A percentile compares a stretch with the other conserved stretches of the same genome.
Evolutionary conservation across 2,888 invertebrate species (phyloP).

Genomic region (Galeruca laticollis): DNA sequence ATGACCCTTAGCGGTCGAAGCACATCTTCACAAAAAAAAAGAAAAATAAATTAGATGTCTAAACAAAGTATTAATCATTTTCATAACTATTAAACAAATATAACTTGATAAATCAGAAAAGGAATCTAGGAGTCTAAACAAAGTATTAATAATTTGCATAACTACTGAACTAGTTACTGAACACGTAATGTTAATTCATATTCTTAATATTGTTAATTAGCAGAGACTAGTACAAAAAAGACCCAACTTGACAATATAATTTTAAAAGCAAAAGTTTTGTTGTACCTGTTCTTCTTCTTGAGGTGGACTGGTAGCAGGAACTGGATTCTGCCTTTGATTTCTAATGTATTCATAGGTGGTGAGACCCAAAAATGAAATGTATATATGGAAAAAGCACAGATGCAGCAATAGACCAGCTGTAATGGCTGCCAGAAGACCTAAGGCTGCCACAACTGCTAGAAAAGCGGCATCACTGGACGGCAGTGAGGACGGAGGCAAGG

Average conservation of each 20-base stretch:
- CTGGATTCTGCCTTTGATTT: constrained; percentile 66
- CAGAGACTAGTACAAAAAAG: too few species aligned
- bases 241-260: constrained; percentile 2
- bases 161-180: too few species aligned
- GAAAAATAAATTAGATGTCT: too few species aligned
- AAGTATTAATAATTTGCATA: too few species aligned
- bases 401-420: constrained; percentile 84
- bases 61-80: too few species aligned
- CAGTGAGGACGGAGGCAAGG: constrained; percentile 57
- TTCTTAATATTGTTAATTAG: too few species aligned
- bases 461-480: constrained; percentile 72
- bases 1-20: too few species aligned
- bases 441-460: constrained; percentile 72
- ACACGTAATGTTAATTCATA: too few species aligned
- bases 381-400: constrained; percentile 89
- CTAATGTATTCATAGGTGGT: constrained; percentile 92
- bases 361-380: constrained; percentile 85
- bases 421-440: constrained; percentile 79
- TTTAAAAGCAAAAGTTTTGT: constrained; percentile 26
- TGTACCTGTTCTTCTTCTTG: constrained; percentile 49
- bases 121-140: too few species aligned
- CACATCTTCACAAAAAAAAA: too few species aligned
- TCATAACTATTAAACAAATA: too few species aligned
- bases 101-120: too few species aligned
- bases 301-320: constrained; percentile 40